Evolutionary conservation across 2,797 vertebrate species (phyloP), one percentile per base, ranked within the genome.

Genomic region (Enoplosus armatus): DNA sequence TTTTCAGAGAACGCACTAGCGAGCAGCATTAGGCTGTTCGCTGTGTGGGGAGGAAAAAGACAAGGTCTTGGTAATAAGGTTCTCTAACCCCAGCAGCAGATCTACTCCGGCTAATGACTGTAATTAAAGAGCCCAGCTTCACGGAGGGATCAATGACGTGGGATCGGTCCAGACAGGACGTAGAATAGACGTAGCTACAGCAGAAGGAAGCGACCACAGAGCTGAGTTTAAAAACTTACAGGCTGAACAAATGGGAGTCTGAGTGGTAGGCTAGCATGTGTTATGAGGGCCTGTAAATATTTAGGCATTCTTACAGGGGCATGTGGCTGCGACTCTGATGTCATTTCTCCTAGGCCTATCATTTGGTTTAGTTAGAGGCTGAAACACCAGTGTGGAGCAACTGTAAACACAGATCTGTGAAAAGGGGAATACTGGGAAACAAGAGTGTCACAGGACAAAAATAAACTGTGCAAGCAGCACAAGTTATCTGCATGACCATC

Each of bases 41-140:
- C 65, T 72, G 78, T 56, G 45, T 31, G 51, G 50, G 51, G 29
- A 66, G 37, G 41, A 82, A 56, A 67, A 53, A 83, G 82, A 87
- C 66, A 72, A 55, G 77, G 84, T 89, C 86, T 79, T 83, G 64
- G 79, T 90, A 92, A 90, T 91, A 93, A 93, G 83, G 82, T 90
- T 90, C 88, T 85, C 75, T 71, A 89, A 92, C 85, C 90, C 84
- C 70, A 89, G 90, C 85, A 85, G 80, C 86, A 87, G 87, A 82
- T 82, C 85, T 85, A 87, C 86, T 86, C 84, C 20, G 39, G 84
- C 87, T 94, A 94, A 95, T 94, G 90, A 90, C 84, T 84, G 85
- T 94, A 94, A 95, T 95, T 95, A 94, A 91, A 94, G 85, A 84
- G 83, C 82, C 80, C 65, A 74, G 85, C 72, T 84, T 77, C 86